Conservation (phyloP, 2,797 vertebrate species). For the Poliocrania exsul region DNA sequence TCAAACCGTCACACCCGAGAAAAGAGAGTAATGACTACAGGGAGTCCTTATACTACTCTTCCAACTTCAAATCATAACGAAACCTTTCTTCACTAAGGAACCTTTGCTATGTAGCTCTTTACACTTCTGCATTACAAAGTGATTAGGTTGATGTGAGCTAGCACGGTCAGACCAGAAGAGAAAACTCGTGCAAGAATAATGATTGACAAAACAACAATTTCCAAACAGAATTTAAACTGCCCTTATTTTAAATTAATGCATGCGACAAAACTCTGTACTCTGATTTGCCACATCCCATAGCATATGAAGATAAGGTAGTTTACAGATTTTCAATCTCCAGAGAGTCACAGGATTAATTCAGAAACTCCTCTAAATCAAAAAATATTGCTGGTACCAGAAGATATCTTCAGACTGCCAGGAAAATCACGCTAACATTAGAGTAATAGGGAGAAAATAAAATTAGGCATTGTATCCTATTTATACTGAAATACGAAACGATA, state of each 20-base stretch:
- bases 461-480: background rate
- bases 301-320: background rate
- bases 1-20: background rate
- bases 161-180: background rate
- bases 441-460: background rate
- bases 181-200: background rate
- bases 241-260: background rate
- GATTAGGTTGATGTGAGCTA: background rate
- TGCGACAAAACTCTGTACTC: background rate
- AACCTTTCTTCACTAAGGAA: background rate
- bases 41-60: background rate
- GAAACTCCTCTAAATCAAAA: background rate
- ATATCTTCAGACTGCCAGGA: background rate
- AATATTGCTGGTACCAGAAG: background rate
- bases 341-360: background rate
- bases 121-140: background rate
- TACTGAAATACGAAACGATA: background rate
- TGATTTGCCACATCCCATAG: background rate
- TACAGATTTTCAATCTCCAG: background rate
- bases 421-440: background rate
- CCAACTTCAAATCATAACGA: background rate
- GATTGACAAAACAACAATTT: background rate
- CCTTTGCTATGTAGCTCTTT: background rate
- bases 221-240: background rate
- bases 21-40: background rate